A percentile compares a stretch with the other conserved stretches of the same genome.
phyloP scores from a whole-genome alignment of 2,797 vertebrate species.

The Sebastolobus altivelis region DNA sequence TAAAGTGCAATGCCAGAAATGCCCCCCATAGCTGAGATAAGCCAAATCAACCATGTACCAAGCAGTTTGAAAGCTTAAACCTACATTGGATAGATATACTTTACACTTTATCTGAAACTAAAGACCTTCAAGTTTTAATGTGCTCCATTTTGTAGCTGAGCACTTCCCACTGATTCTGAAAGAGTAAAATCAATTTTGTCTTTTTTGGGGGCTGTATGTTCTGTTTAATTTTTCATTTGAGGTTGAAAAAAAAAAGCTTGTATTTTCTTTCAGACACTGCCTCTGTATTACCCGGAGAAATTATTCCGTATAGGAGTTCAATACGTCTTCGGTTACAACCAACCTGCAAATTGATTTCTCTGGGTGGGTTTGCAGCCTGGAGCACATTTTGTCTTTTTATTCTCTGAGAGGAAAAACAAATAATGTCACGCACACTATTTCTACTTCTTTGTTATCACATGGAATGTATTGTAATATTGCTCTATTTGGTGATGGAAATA shows the following conservation, averaged over 20 bases:
- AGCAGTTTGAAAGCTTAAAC: slow-evolving; percentile 25
- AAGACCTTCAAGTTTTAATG: slow-evolving; percentile 38
- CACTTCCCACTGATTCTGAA: slow-evolving; percentile 8
- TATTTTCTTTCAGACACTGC: slow-evolving; percentile 47
- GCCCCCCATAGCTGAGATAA: slow-evolving; percentile 10
- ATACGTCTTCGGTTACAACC: slow-evolving; percentile 68
- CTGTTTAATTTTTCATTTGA: slow-evolving; percentile 59
- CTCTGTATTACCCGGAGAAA: slow-evolving; percentile 63
- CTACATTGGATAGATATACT: neutral
- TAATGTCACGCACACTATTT: slow-evolving; percentile 39
- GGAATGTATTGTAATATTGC: slow-evolving; percentile 43
- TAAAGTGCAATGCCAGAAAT: slow-evolving; percentile 33
- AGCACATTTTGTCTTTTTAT: slow-evolving; percentile 59
- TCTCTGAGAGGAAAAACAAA: slow-evolving; percentile 56
- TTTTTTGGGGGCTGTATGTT: slow-evolving; percentile 19
- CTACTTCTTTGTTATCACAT: slow-evolving; percentile 54
- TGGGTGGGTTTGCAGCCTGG: slow-evolving; percentile 57
- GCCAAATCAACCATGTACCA: slow-evolving; percentile 36
- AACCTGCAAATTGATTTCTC: slow-evolving; percentile 75
- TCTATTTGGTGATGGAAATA: slow-evolving; percentile 49
- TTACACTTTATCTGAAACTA: neutral
- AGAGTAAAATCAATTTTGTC: slow-evolving; percentile 24
- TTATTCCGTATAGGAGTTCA: slow-evolving; percentile 67
- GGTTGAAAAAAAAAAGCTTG: slow-evolving; percentile 48
- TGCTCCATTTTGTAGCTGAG: slow-evolving; percentile 8